phyloP scores from a whole-genome alignment of 2,888 invertebrate species.

The Perithous albicinctus region DNA sequence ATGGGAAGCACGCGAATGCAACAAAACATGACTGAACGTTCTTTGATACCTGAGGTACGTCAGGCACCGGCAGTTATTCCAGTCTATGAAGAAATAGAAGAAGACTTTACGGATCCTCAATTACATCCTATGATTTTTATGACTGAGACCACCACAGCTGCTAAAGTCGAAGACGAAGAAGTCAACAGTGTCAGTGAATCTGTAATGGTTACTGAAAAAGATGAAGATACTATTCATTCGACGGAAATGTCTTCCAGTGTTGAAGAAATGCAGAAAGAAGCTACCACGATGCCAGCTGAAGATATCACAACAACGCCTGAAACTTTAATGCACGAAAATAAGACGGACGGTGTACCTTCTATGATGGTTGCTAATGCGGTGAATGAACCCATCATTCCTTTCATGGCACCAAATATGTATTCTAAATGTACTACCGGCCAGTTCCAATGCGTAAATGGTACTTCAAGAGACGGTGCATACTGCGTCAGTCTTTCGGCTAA shows the following conservation, averaged over 20 bases:
- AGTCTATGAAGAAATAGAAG: constrained; percentile 80
- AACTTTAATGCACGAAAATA: background rate
- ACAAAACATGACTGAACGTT: constrained; percentile 39
- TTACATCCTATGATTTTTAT: constrained; percentile 51
- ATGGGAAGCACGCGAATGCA: constrained; percentile 6
- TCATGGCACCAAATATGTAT: constrained; percentile 76
- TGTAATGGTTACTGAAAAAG: background rate
- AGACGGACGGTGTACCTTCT: constrained; percentile 23
- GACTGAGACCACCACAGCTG: constrained; percentile 31
- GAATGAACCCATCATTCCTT: constrained; percentile 47
- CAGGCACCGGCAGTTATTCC: constrained; percentile 78
- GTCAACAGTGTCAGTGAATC: constrained; percentile 27
- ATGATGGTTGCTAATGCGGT: constrained; percentile 25
- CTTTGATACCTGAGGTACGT: constrained; percentile 36
- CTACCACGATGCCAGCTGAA: background rate
- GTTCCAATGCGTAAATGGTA: constrained; percentile 87
- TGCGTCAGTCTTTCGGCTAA: constrained; percentile 85
- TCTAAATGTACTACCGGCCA: constrained; percentile 87
- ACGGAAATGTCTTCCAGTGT: background rate
- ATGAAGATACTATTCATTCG: constrained; percentile 16
- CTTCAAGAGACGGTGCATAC: constrained; percentile 87
- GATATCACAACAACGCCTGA: background rate
- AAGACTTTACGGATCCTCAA: constrained; percentile 66
- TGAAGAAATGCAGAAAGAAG: constrained; percentile 20
- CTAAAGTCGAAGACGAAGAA: background rate